Base-by-base conservation (phyloP, 1,140 invertebrate species). In the Ctenoplectra terminalis region DNA sequence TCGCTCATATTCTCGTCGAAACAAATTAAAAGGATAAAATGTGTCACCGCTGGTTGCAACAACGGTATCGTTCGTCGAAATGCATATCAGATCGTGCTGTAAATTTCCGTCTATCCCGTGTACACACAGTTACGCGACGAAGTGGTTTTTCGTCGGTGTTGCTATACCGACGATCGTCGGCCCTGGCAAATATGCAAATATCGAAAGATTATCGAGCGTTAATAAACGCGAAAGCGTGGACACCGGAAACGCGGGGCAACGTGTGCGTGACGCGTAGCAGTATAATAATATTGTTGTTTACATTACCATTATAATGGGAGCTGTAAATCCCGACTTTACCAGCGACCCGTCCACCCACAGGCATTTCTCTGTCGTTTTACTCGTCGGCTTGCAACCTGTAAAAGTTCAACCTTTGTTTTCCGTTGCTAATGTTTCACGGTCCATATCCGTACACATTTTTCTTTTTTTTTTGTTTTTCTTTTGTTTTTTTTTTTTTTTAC, bases 311-410 rank as follows among this genome's bases (percentile, higher is more conserved):
- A 92, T 95, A 95, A 87, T 95, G 95, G 86, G 95, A 95, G 89
- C 95, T 95, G 91, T 96, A 96, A 87, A 96, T 96, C 70, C 96
- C 96, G 90, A 96, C 95, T 92, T 96, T 96, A 83, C 96, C 96
- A 84, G 96, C 96, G 70, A 96, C 96, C 37, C 96, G 94, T 86
- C 95, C 96, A 64, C 95, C 95, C 67, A 94, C 95, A 66, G 93
- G 94, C 93, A 92, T 94, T 75, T 88, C 90, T 84, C 52, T 40
- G 29, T 90, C 73, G 63, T 66, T 69, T 71, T 72, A 58, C 50
- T 60, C 84, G 64, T n/a, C 73, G 43, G n/a, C 85, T 84, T 81
- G 87, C 83, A 83, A 89, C 88, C 82, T 88, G 72, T 5, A 86
- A 86, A n/a, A 43, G 43, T 52, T 9, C 48, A 20, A 26, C 3